phyloP scores from a whole-genome alignment of 2,797 vertebrate genomes.

The Lithobates sylvaticus region DNA sequence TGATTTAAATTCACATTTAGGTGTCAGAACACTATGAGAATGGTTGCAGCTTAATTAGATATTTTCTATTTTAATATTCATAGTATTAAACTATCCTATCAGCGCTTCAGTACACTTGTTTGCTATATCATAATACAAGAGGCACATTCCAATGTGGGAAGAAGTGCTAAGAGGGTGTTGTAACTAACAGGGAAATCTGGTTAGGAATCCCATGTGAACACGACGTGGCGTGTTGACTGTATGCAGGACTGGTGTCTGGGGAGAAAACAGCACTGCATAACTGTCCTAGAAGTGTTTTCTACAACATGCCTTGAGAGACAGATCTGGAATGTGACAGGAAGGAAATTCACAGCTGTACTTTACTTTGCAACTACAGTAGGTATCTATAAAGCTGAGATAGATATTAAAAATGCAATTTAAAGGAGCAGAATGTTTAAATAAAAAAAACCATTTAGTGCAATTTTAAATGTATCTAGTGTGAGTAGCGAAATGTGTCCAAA shows the following conservation, averaged over 20 bases:
- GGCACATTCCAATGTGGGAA: neutral
- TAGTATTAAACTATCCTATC: too few species aligned
- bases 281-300: neutral
- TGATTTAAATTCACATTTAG: too few species aligned
- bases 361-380: too few species aligned
- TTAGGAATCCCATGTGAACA: slow-evolving; percentile 10
- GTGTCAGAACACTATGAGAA: too few species aligned
- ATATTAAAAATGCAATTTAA: too few species aligned
- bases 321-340: neutral
- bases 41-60: too few species aligned
- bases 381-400: neutral
- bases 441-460: too few species aligned
- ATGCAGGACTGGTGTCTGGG: neutral
- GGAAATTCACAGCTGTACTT: neutral
- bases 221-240: neutral
- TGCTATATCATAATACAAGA: neutral
- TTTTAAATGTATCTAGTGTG: too few species aligned
- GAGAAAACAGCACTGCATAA: neutral
- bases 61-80: too few species aligned
- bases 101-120: too few species aligned
- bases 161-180: neutral
- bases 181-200: slow-evolving; percentile 1
- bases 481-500: too few species aligned
- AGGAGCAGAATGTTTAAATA: too few species aligned
- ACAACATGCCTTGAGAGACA: neutral